Percentiles rank a stretch among this genome's conserved stretches.
These are phyloP conservation scores for Caenorhabditis wallacei DNA, from an alignment of 2,888 invertebrate species.

Conservation along the genomic window DNA sequence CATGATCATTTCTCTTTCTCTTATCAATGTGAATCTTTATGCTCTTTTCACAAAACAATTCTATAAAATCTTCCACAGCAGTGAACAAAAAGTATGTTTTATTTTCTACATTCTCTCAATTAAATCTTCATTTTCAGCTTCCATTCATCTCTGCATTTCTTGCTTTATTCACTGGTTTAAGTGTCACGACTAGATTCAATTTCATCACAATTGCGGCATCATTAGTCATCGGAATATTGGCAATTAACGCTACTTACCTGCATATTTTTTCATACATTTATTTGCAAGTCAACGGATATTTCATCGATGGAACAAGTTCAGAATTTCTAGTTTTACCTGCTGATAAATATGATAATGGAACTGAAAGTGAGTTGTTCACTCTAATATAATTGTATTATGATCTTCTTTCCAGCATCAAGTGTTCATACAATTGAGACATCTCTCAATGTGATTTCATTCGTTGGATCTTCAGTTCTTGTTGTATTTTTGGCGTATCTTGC, in stretches of 20 bases:
- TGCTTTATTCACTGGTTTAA: slow-evolving; percentile 58
- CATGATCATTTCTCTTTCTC: slow-evolving; percentile 36
- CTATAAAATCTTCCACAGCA: slow-evolving; percentile 63
- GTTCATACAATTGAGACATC: slow-evolving; percentile 62
- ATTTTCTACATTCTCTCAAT: not conserved
- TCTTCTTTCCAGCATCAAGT: slow-evolving; percentile 49
- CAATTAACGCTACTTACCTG: slow-evolving; percentile 59
- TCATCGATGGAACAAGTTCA: slow-evolving; percentile 48
- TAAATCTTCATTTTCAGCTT: slow-evolving; percentile 33
- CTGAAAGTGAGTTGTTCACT: slow-evolving; percentile 32
- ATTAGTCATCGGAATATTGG: slow-evolving; percentile 50
- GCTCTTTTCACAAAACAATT: slow-evolving; percentile 63
- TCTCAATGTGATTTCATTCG: slow-evolving; percentile 45
- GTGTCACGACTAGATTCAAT: slow-evolving; percentile 46
- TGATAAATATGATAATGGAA: slow-evolving; percentile 60
- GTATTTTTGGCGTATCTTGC: slow-evolving; percentile 37
- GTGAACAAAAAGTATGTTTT: slow-evolving; percentile 54
- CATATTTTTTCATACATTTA: slow-evolving; percentile 64
- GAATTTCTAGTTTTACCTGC: slow-evolving; percentile 58
- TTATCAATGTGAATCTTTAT: slow-evolving; percentile 56
- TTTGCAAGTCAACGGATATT: slow-evolving; percentile 56
- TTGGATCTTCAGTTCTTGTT: slow-evolving; percentile 50
- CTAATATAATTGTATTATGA: not conserved
- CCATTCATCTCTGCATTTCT: slow-evolving; percentile 60
- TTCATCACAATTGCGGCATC: slow-evolving; percentile 59